Conservation (phyloP, 2,888 invertebrate species). For the Cyaniris semiargus region DNA sequence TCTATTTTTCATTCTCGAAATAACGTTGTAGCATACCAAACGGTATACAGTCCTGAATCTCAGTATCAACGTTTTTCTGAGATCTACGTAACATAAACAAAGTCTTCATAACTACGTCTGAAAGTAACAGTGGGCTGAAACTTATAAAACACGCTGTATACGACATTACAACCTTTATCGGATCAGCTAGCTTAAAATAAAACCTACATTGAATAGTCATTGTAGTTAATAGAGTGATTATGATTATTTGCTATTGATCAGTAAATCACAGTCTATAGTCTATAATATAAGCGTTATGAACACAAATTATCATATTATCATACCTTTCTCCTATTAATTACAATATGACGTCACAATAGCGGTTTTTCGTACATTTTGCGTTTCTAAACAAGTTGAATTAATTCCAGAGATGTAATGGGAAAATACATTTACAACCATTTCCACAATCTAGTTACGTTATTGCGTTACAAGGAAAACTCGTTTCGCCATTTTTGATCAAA, state of each 20-base stretch:
- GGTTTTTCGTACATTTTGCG: not conserved
- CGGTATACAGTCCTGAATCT: no score
- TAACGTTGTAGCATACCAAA: no score
- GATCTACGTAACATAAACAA: no score
- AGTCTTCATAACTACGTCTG: no score
- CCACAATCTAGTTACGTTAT: not conserved
- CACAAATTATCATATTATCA: not conserved
- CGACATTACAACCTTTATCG: no score
- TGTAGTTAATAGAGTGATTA: not conserved
- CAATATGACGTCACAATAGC: not conserved
- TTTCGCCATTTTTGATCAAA: constrained; percentile 14
- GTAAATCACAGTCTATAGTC: not conserved
- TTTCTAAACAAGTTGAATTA: constrained; percentile 5
- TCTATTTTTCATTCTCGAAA: no score
- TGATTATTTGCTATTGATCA: not conserved
- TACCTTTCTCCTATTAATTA: not conserved
- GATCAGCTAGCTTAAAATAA: not conserved
- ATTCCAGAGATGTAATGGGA: not conserved
- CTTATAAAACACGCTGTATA: no score
- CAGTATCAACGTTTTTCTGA: no score
- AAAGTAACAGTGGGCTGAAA: no score
- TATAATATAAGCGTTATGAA: not conserved
- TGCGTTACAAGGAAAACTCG: constrained; percentile 9
- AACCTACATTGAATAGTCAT: not conserved
- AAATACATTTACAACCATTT: not conserved